Base-by-base conservation (phyloP, 2,797 vertebrate species). In the Lepus townsendii region DNA sequence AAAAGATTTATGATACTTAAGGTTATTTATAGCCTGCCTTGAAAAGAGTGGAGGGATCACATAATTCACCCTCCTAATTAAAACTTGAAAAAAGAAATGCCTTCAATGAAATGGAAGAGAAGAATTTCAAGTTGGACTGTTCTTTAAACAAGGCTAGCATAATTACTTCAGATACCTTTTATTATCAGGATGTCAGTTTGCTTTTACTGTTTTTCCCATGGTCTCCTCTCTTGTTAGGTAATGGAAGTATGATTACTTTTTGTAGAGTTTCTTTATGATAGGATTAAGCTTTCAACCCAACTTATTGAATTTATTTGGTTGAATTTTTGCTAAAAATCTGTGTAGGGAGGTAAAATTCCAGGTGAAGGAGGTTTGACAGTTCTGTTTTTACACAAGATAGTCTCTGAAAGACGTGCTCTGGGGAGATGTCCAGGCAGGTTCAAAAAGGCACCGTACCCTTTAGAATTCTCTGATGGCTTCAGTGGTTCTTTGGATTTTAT, bases 401-500 rank as follows among this genome's bases (percentile, higher is more conserved):
- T 60, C 1, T 88, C 12, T 77, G 7, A 8, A 73, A 94, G 69
- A 93, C 52, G 88, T 26, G 62, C 75, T 96, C 75, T 91, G 35
- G 93, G 95, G 71, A 93, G 26, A 86, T 97, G 96, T 96, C 65
- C 52, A 27, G 92, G 84, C 83, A 97, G 26, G 92, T 97, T 97
- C 71, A 66, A 9, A 91, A n/a, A 95, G 69, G 57, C 80, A 88
- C 32, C 78, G 16, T 72, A 76, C 20, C 77, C 52, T 83, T 83
- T 90, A 83, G 79, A 83, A 90, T 96, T 92, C 62, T 97, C 84
- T 82, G 42, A 88, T 78, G 60, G 50, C 2, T 83, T 87, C 42
- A 84, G 27, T 96, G 38, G 52, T 88, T 97, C 77, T 75, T 96
- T 7, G 27, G 17, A 60, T 92, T 90, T 88, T 76, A 62, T 42